phyloP scores from a whole-genome alignment of 2,888 invertebrate species.

The Maniola hyperantus region DNA sequence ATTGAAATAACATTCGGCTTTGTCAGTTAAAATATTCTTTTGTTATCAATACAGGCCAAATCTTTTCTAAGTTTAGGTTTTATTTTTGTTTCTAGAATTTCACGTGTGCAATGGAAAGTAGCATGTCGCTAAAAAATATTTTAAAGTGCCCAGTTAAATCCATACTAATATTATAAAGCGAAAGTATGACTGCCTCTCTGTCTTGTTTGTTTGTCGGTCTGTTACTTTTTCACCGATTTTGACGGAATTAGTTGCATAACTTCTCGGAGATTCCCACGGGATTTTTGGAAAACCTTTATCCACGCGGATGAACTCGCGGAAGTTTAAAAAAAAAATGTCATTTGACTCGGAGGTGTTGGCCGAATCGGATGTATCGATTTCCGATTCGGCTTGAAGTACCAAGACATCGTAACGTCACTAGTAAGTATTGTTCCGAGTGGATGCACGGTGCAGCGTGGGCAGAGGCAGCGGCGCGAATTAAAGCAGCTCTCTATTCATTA shows the following conservation, averaged over 20 bases:
- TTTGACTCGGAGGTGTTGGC: neutral
- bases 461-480: conserved; percentile 76
- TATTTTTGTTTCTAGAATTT: neutral
- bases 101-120: neutral
- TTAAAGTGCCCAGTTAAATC: too few relatives aligned
- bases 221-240: too few relatives aligned
- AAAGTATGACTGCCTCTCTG: too few relatives aligned
- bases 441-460: conserved; percentile 75
- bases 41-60: neutral
- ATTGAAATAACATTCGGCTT: neutral
- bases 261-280: too few relatives aligned
- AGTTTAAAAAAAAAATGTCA: neutral
- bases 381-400: conserved; percentile 8
- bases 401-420: conserved; percentile 13
- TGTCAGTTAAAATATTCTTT: neutral
- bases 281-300: too few relatives aligned
- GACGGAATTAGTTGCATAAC: too few relatives aligned
- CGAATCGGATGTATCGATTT: neutral
- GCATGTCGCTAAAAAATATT: neutral
- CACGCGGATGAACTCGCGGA: too few relatives aligned
- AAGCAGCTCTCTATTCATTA: conserved; percentile 82
- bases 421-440: conserved; percentile 76
- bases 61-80: neutral
- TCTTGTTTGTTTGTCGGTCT: too few relatives aligned
- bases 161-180: too few relatives aligned